A percentile compares a stretch with the other conserved stretches of the same genome.
Conservation (phyloP, 2,888 invertebrate species). For the Seira ritae region DNA sequence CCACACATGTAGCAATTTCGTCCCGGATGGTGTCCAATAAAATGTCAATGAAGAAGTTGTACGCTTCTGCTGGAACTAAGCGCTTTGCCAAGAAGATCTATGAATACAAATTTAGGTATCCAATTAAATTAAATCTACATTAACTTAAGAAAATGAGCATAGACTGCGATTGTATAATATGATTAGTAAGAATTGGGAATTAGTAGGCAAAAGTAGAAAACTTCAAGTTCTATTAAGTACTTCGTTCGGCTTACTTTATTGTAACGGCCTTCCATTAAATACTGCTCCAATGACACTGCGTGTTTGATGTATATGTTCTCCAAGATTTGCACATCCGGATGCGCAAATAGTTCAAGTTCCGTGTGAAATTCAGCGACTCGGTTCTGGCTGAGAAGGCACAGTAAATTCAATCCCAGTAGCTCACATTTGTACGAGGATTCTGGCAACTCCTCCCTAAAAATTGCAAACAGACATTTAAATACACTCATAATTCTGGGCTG, state of each 20-base stretch:
- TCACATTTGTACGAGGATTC: conserved; percentile 97
- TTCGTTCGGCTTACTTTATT: conserved; percentile 84
- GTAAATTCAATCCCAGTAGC: conserved; percentile 93
- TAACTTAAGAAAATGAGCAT: no score
- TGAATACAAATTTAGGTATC: not conserved
- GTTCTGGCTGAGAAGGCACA: conserved; percentile 96
- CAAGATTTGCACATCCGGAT: conserved; percentile 91
- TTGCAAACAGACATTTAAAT: conserved; percentile 1
- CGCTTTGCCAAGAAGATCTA: conserved; percentile 92
- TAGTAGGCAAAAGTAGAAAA: no score
- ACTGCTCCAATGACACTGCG: conserved; percentile 96
- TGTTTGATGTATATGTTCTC: conserved; percentile 95
- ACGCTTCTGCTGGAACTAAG: conserved; percentile 96
- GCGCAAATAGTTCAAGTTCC: conserved; percentile 89
- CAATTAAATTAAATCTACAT: not conserved
- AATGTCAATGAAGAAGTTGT: conserved; percentile 97
- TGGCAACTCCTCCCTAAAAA: conserved; percentile 84
- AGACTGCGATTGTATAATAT: no score
- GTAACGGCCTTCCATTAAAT: conserved; percentile 99
- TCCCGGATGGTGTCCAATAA: conserved; percentile 95
- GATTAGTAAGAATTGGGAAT: no score
- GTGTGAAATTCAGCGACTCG: conserved; percentile 99
- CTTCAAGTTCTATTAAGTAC: no score
- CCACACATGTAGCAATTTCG: conserved; percentile 97
- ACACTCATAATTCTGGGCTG: no score